These are phyloP conservation scores for Odobenus rosmarus DNA, from an alignment of 2,113 vertebrate species.

Conservation along the genomic window DNA sequence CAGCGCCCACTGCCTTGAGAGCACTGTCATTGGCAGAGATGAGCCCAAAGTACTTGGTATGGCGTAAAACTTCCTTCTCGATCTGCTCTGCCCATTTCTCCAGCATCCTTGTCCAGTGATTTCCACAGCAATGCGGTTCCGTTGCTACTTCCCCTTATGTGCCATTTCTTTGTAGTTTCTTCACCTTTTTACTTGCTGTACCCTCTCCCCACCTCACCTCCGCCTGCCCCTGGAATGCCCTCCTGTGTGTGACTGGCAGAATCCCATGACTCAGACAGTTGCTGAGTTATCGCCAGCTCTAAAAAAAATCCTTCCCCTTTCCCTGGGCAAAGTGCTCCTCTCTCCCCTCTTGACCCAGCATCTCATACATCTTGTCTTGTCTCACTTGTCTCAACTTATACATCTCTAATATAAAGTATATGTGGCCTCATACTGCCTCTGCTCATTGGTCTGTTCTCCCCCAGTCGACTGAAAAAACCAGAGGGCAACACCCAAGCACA, in stretches of 20 bases:
- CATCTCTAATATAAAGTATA: background rate
- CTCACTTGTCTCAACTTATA: no score
- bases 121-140: background rate
- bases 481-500: background rate
- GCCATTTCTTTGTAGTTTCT: background rate
- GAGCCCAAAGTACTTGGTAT: background rate
- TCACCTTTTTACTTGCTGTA: background rate
- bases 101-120: accelerated
- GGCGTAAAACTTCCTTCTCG: accelerated
- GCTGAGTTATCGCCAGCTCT: background rate
- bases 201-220: no score
- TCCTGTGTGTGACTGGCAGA: background rate
- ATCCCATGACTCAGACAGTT: background rate
- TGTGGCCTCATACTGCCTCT: background rate
- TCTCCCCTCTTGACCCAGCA: no score
- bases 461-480: background rate
- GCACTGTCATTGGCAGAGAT: accelerated
- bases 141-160: accelerated
- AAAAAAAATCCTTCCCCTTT: no score
- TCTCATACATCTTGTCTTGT: no score
- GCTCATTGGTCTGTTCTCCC: background rate
- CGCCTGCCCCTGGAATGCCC: background rate
- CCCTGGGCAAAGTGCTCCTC: background rate
- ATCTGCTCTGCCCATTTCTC: background rate
- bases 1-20: background rate